Evolutionary conservation across 2,113 vertebrate genomes (phyloP), one percentile per base, ranked within the genome.

Genomic region (Bubo bubo): DNA sequence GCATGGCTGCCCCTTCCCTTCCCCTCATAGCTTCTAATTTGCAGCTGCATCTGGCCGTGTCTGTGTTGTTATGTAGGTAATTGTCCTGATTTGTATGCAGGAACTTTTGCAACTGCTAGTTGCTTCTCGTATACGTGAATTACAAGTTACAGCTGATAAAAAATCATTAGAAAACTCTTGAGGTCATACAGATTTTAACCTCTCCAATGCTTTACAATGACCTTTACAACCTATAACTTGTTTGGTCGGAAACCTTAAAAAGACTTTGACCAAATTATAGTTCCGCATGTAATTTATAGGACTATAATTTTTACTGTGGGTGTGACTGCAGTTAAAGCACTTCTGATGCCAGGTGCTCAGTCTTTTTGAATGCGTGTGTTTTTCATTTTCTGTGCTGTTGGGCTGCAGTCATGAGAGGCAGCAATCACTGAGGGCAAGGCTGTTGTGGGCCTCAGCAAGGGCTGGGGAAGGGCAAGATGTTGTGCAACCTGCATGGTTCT

Each of bases 231-330:
- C 20, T 71, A 7, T 50, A 86, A 86, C 90, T 92, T 55, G 34
- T 70, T 88, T 8, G 0, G 41, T 92, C 62, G 21, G 93, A 93
- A 95, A 37, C 73, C 70, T 93, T 88, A 72, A 77, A 86, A 94
- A 92, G 96, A 96, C 96, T 95, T 96, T 95, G 90, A 90, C 79
- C 93, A 66, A 83, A 59, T 70, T 66, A 34, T 18, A 80, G 71
- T 59, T 86, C 59, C 12, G 3, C 30, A 3, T 90, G 88, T 92
- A 77, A 73, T 97, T 93, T 96, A 93, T 80, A 80, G 92, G 63
- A 27, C 93, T 82, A 6, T 95, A 97, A 92, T 74, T 94, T 93
- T 97, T 95, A 94, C 79, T 86, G 92, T 90, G 93, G 96, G 90
- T 0, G 50, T 0, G 58, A 76, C 74, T 55, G 92, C 67, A 47